Base-by-base conservation (phyloP, 1,140 invertebrate species). In the Diorhabda elongata region DNA sequence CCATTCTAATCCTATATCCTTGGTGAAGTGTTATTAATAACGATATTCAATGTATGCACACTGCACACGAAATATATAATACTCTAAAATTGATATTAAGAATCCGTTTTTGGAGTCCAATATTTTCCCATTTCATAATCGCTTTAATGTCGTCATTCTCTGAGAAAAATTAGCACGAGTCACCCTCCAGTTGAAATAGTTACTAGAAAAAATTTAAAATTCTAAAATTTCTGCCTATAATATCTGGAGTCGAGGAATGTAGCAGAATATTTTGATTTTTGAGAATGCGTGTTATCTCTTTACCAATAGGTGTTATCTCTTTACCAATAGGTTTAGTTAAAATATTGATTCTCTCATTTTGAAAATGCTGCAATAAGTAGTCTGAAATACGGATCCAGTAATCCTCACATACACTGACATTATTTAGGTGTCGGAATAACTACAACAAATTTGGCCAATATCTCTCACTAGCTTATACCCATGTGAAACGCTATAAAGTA, bases 331-430 rank as follows among this genome's bases (percentile, higher is more conserved):
- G 2, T 52, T 52, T 9, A 52, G 45, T 9, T 52, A 9, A 52
- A 52, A 52, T 52, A 52, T 52, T 52, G 45, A 52, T 52, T 52
- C 45, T 52, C 45, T 52, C 8, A 52, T 52, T 52, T 52, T 52
- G 8, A 52, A 5, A 52, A 52, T 52, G 45, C 45, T 52, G 45
- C 45, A 52, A 5, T 9, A 52, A 52, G 45, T 52, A 9, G 45
- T 2, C 5, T 52, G 45, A 2, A 52, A 52, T 52, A 52, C 8
- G 45, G 8, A 9, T 52, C 8, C 8, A 6, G 45, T 6, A 6
- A 52, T 52, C 45, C 45, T 52, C 45, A 26, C 45, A 52, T 52
- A 6, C 8, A 52, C 8, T 52, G 45, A 52, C 45, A 52, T 52
- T 52, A 52, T 52, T 52, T 6, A 52, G 2, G 45, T 43, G 3